phyloP scores from a whole-genome alignment of 92 coral and sea anemone species.

The Actinernus sp. region DNA sequence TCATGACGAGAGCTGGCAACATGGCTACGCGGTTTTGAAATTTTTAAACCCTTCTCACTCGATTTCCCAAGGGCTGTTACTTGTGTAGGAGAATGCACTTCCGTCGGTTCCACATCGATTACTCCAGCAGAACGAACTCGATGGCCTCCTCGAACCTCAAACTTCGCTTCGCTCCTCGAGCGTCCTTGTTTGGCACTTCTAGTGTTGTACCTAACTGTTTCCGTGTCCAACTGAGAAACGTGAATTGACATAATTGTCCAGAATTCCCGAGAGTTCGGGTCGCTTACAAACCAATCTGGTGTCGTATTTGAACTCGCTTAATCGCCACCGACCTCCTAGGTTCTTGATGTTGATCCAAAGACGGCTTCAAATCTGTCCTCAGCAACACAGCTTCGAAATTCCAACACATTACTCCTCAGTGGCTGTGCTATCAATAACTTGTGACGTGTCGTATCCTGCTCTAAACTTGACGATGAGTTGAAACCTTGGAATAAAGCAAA shows the following conservation, averaged over 20 bases:
- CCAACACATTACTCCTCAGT: conserved; percentile 44
- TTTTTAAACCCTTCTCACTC: conserved; percentile 68
- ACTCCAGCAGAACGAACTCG: conserved; percentile 52
- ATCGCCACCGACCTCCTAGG: conserved; percentile 28
- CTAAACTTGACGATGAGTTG: too few species aligned
- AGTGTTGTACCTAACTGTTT: conserved; percentile 58
- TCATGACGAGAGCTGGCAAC: conserved; percentile 50
- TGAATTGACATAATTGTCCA: conserved; percentile 75
- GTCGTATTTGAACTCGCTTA: conserved; percentile 27
- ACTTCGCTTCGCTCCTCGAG: conserved; percentile 64
- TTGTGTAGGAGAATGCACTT: conserved; percentile 60
- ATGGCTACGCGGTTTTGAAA: conserved; percentile 69
- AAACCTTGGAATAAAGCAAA: conserved; percentile 69
- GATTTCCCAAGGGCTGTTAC: conserved; percentile 66
- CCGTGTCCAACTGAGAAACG: conserved; percentile 69
- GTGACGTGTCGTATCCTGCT: not conserved
- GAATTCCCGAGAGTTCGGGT: conserved; percentile 39
- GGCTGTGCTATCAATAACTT: conserved; percentile 1
- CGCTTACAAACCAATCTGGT: conserved; percentile 47
- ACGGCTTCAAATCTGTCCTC: conserved; percentile 58
- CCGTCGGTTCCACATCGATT: conserved; percentile 91
- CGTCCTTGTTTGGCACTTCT: conserved; percentile 62
- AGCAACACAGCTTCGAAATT: conserved; percentile 60
- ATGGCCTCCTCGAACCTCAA: conserved; percentile 63
- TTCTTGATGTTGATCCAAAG: conserved; percentile 47